Evolutionary conservation across 1,140 invertebrate species (phyloP).

Genomic region (Drosophila rhopaloa): DNA sequence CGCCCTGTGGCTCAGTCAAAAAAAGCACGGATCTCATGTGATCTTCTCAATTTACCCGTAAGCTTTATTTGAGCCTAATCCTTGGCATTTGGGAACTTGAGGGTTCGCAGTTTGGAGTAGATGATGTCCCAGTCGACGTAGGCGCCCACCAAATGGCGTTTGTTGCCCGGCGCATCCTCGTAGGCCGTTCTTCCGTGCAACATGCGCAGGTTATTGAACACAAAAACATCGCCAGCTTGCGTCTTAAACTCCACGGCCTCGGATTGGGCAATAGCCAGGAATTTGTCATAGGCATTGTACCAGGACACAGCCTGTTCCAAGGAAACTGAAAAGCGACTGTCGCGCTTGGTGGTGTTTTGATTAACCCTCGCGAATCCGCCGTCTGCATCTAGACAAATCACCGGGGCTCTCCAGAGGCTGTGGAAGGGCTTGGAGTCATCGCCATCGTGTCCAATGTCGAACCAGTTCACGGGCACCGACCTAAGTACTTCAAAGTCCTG

Average conservation of each 20-base stretch:
- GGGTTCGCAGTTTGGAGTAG: slow-evolving; percentile 87
- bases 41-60: too few species aligned
- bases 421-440: slow-evolving; percentile 86
- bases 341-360: slow-evolving; percentile 88
- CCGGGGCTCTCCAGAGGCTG: slow-evolving; percentile 87
- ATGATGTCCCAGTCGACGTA: slow-evolving; percentile 91
- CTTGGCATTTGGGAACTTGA: slow-evolving; percentile 57
- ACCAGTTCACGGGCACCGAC: slow-evolving; percentile 88
- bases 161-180: slow-evolving; percentile 85
- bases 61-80: slow-evolving; percentile 10
- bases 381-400: slow-evolving; percentile 86
- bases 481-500: slow-evolving; percentile 86
- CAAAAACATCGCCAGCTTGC: slow-evolving; percentile 87
- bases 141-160: slow-evolving; percentile 88
- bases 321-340: slow-evolving; percentile 87
- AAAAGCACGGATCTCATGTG: too few species aligned
- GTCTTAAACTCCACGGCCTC: slow-evolving; percentile 88
- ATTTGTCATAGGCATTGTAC: slow-evolving; percentile 87
- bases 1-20: too few species aligned
- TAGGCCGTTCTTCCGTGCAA: slow-evolving; percentile 88
- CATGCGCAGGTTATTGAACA: slow-evolving; percentile 89
- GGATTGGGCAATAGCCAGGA: slow-evolving; percentile 85
- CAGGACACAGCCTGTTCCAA: slow-evolving; percentile 87
- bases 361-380: slow-evolving; percentile 87
- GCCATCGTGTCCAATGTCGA: slow-evolving; percentile 87